A percentile compares a stretch with the other conserved stretches of the same genome.
phyloP scores from a whole-genome alignment of 2,888 invertebrate genomes.

The Tolmerus cingulatus region DNA sequence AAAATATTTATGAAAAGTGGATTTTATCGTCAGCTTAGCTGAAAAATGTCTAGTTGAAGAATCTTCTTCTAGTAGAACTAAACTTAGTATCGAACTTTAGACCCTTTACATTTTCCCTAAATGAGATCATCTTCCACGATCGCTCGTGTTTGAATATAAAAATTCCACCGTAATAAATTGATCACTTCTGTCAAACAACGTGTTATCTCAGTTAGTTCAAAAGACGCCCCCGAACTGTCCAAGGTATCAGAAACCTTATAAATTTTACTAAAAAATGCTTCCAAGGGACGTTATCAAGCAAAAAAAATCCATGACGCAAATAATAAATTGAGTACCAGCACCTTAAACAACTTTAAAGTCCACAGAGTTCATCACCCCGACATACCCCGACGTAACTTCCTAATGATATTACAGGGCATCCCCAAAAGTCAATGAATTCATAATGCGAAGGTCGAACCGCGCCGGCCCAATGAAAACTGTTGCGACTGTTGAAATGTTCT shows the following conservation, averaged over 20 bases:
- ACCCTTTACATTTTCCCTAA: too few species aligned
- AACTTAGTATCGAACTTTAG: too few species aligned
- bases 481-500: not conserved
- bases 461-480: not conserved
- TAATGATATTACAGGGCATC: not conserved
- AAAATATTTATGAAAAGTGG: too few species aligned
- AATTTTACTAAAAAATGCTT: not conserved
- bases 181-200: not conserved
- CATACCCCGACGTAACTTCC: too few species aligned
- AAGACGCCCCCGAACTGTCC: too few species aligned
- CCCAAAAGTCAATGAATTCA: not conserved
- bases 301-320: not conserved
- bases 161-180: too few species aligned
- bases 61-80: too few species aligned
- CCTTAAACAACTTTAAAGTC: not conserved
- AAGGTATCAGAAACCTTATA: not conserved
- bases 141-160: too few species aligned
- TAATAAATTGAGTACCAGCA: not conserved
- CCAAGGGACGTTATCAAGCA: not conserved
- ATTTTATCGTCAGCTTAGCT: too few species aligned
- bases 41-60: too few species aligned
- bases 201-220: not conserved
- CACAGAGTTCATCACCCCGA: not conserved
- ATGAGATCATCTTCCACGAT: too few species aligned
- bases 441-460: not conserved